Evolutionary conservation across 2,888 invertebrate species (phyloP), one percentile per base, ranked within the genome.

Genomic region (Rotaria macrura): DNA sequence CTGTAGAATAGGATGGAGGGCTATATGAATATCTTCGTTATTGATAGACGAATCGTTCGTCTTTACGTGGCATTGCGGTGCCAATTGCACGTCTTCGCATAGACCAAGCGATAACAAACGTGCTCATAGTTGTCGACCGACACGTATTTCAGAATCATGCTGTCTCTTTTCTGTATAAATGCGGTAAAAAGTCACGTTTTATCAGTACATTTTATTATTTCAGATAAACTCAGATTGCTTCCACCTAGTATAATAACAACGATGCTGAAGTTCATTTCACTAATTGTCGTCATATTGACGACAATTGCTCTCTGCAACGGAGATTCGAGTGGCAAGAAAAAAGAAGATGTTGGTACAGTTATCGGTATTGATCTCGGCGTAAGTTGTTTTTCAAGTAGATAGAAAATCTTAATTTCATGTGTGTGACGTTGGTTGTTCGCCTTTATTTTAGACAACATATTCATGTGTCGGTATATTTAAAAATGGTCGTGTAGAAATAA

Each of bases 401-500:
- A 52, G 23, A 52, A 5, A 52, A 2, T 49, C 2, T 43, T 43
- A 10, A 43, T 43, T 43, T 43, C 5, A 43, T 57, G 29, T 57
- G 9, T 57, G n/a, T n/a, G 47, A 47, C 6, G 12, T 34, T 29
- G 1, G 9, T 65, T 65, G 34, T 14, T 29, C 2, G 14, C 17
- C 17, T 65, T 65, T 0, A 12, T 34, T 65, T 0, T 34, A 65
- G 65, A 86, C 86, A 6, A 86, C 86, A 49, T 86, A 86, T 49
- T 86, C 86, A 52, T 86, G 90, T 88, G 90, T 91, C 9, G 90
- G 90, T 23, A 90, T 89, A 34, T 92, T 91, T 88, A 90, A 91
- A 88, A 91, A 92, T 88, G 92, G 92, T 72, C 92, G 91, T 88
- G 92, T 92, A 84, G 92, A 92, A 88, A 92, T 92, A 87, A 91